Evolutionary conservation across 2,113 vertebrate species (phyloP).

Genomic region (Gymnarchus niloticus): DNA sequence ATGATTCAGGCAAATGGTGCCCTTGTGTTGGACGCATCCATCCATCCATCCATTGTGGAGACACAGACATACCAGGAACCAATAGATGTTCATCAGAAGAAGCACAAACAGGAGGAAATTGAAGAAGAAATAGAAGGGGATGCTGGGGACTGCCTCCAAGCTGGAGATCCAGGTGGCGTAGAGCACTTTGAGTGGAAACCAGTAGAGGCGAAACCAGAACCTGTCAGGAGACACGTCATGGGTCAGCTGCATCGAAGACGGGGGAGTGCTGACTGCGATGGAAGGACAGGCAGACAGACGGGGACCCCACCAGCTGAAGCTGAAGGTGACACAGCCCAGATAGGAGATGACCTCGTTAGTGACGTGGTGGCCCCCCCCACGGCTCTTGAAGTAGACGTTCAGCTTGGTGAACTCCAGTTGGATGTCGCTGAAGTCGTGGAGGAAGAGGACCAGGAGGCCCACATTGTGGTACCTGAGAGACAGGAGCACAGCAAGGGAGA

Average conservation of each 20-base stretch:
- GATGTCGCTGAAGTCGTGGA: conserved; percentile 85
- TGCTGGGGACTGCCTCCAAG: conserved; percentile 71
- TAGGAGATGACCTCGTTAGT: conserved; percentile 78
- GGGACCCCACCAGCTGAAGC: conserved; percentile 75
- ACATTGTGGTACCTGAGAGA: conserved; percentile 83
- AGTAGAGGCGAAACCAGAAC: conserved; percentile 98
- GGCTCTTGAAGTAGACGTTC: conserved; percentile 88
- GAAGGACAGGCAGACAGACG: no score
- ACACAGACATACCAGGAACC: conserved; percentile 78
- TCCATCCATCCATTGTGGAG: background rate
- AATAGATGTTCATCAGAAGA: conserved; percentile 94
- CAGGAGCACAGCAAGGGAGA: background rate
- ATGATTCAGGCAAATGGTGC: background rate
- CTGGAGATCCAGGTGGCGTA: conserved; percentile 83
- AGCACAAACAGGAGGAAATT: conserved; percentile 80
- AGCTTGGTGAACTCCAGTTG: conserved; percentile 95
- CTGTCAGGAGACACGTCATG: conserved; percentile 49
- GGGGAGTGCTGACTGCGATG: background rate
- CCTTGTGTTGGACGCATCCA: background rate
- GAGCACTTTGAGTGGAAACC: conserved; percentile 95
- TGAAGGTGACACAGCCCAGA: conserved; percentile 79
- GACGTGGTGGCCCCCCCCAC: conserved; percentile 65
- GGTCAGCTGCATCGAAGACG: no score
- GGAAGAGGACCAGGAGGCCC: conserved; percentile 87
- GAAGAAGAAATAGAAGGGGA: conserved; percentile 99